A percentile compares a stretch with the other conserved stretches of the same genome.
Conservation (phyloP, 1,140 invertebrate genomes). For the Eurosta solidaginis region DNA sequence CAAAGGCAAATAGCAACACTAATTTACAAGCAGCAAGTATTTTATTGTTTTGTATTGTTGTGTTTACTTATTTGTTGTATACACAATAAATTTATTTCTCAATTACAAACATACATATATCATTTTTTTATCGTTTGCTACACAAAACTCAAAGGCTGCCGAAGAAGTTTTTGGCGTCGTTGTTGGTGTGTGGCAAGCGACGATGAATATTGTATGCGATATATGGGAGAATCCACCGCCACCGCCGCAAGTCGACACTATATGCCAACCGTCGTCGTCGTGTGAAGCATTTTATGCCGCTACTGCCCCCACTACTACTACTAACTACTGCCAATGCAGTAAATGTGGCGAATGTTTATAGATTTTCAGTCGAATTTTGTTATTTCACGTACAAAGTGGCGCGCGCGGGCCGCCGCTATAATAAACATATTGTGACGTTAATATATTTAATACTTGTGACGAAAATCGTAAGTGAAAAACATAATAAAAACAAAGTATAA, state of each 20-base stretch:
- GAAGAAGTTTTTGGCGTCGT: slow-evolving; percentile 5
- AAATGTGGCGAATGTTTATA: slow-evolving; percentile 49
- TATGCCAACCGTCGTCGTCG: not conserved
- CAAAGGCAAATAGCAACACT: slow-evolving; percentile 29
- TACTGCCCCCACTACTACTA: slow-evolving; percentile 23
- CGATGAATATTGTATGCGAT: too few species aligned
- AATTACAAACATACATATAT: too few species aligned
- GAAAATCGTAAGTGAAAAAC: not conserved
- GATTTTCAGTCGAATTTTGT: slow-evolving; percentile 59
- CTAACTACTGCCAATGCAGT: slow-evolving; percentile 19
- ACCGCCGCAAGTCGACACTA: not conserved
- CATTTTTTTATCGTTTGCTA: slow-evolving; percentile 6
- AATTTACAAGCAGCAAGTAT: not conserved
- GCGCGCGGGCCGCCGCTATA: slow-evolving; percentile 37
- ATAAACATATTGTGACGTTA: not conserved
- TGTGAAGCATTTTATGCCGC: not conserved
- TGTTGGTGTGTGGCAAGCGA: slow-evolving; percentile 18
- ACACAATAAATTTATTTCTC: slow-evolving; percentile 10
- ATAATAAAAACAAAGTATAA: not conserved
- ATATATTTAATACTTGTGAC: not conserved
- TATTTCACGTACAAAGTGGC: slow-evolving; percentile 56
- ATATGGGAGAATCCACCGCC: slow-evolving; percentile 4
- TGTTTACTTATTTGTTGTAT: not conserved
- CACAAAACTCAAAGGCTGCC: slow-evolving; percentile 21
- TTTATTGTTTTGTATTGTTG: not conserved